Conservation (phyloP, 35 echinoderm and acorn worm species). For the Ptychodera flava region DNA sequence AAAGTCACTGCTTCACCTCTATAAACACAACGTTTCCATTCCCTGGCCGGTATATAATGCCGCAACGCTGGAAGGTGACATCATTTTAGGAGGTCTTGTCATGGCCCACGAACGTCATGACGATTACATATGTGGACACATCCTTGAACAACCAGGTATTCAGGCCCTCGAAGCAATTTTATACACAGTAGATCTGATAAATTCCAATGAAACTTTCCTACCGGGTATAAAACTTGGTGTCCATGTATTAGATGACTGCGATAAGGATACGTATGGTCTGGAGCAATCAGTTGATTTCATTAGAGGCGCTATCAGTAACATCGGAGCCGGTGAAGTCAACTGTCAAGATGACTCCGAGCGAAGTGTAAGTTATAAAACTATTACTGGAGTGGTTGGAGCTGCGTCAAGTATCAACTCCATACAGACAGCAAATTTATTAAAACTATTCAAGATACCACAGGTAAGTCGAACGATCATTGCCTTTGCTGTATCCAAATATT, state of each 20-base stretch:
- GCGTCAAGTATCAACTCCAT: slow-evolving; percentile 63
- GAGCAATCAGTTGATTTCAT: slow-evolving; percentile 85
- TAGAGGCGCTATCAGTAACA: slow-evolving; percentile 7
- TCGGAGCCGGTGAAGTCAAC: background rate
- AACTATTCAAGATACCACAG: slow-evolving; percentile 96
- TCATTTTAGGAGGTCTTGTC: slow-evolving; percentile 71
- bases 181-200: slow-evolving; percentile 59
- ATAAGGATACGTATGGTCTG: slow-evolving; percentile 60
- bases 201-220: slow-evolving; percentile 51
- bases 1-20: background rate
- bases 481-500: no score
- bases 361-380: background rate
- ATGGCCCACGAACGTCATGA: slow-evolving; percentile 56
- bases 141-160: slow-evolving; percentile 52
- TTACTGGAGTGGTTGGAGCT: slow-evolving; percentile 63
- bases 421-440: slow-evolving; percentile 83
- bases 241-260: slow-evolving; percentile 75
- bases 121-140: slow-evolving; percentile 41
- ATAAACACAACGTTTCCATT: background rate
- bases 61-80: slow-evolving; percentile 42
- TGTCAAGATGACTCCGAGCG: background rate
- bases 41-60: background rate
- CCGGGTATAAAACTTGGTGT: slow-evolving; percentile 73
- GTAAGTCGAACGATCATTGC: slow-evolving; percentile 53
- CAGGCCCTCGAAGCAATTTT: slow-evolving; percentile 90